These are phyloP conservation scores for Acanthornis magna DNA, from an alignment of 2,797 vertebrate species.

Conservation along the genomic window DNA sequence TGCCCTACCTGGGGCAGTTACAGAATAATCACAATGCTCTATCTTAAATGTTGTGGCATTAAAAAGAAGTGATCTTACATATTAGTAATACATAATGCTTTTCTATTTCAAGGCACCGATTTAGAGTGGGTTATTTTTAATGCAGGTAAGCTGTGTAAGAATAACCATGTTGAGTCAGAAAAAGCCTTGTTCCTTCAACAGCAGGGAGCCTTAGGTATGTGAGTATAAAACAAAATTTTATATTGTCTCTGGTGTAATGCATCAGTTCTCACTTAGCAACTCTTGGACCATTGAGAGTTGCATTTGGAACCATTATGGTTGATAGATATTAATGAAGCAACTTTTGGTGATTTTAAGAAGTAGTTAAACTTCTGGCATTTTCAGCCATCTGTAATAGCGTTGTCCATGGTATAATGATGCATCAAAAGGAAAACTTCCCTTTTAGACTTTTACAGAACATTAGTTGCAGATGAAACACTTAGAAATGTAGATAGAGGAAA, in stretches of 20 bases:
- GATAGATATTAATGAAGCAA: neutral
- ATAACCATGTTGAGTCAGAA: neutral
- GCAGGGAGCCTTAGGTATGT: neutral
- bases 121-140: neutral
- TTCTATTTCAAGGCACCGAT: neutral
- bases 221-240: neutral
- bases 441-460: neutral
- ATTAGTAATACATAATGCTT: neutral
- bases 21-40: neutral
- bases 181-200: neutral
- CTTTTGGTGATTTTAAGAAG: neutral
- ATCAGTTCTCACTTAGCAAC: neutral
- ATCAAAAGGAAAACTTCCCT: neutral
- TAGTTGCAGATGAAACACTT: neutral
- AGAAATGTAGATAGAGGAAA: neutral
- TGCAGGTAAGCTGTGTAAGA: neutral
- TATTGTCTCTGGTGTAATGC: neutral
- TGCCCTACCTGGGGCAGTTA: neutral
- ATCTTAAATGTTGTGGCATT: neutral
- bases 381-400: neutral
- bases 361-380: neutral
- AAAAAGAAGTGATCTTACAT: neutral
- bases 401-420: neutral
- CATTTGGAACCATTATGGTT: neutral
- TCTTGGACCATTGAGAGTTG: neutral